These are phyloP conservation scores for Syngnathus floridae DNA, from an alignment of 2,113 vertebrate species.

Conservation along the genomic window DNA sequence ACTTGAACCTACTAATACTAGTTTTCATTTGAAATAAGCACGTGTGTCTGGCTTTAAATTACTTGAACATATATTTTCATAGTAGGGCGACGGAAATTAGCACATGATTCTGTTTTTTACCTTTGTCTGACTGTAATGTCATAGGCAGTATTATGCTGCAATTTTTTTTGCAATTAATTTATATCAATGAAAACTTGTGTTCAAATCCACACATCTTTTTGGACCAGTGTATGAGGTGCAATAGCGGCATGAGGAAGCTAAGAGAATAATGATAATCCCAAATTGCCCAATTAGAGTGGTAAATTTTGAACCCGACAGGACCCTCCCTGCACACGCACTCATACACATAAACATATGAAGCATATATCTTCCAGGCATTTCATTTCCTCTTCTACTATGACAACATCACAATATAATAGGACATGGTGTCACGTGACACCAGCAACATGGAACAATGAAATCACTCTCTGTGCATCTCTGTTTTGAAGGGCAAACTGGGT, in stretches of 20 bases:
- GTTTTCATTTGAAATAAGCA: background rate
- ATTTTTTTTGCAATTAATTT: background rate
- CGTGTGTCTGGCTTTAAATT: too few species aligned
- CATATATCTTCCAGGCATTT: conserved; percentile 56
- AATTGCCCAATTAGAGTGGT: conserved; percentile 18
- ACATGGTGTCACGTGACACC: conserved; percentile 61
- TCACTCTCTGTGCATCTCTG: conserved; percentile 35
- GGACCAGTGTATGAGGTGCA: conserved; percentile 1
- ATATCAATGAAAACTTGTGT: background rate
- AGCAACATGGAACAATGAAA: conserved; percentile 53
- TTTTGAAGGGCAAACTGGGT: conserved; percentile 62
- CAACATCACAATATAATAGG: conserved; percentile 66
- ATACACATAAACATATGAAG: conserved; percentile 9
- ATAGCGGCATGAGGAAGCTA: conserved; percentile 8
- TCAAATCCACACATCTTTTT: background rate
- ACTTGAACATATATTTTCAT: background rate
- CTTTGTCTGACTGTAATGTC: background rate
- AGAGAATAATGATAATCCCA: conserved; percentile 13
- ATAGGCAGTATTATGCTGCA: background rate
- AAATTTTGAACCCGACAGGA: conserved; percentile 4
- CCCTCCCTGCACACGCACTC: background rate
- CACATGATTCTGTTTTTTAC: background rate
- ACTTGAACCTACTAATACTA: too few species aligned
- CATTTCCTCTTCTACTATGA: conserved; percentile 63
- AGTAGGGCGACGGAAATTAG: background rate